phyloP scores from a whole-genome alignment of 2,888 invertebrate species.

The Pollenia angustigena region DNA sequence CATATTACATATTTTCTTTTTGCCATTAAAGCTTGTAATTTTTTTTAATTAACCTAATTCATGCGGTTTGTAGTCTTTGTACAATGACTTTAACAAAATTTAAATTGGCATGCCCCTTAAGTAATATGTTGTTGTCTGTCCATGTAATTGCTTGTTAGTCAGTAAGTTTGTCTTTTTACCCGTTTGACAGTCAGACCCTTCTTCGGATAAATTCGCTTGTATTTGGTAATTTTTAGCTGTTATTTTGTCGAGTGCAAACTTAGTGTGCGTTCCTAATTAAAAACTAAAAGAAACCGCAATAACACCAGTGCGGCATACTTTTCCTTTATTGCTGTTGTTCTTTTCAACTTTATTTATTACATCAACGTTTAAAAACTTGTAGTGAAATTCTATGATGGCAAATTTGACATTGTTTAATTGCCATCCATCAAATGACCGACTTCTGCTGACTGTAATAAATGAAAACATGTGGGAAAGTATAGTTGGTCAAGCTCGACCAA shows the following conservation, averaged over 20 bases:
- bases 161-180: conserved; percentile 13
- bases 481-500: no score
- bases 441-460: neutral
- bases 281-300: conserved; percentile 53
- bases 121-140: conserved; percentile 51
- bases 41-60: conserved; percentile 71
- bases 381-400: conserved; percentile 53
- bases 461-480: neutral
- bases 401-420: conserved; percentile 43
- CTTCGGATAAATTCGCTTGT: conserved; percentile 27
- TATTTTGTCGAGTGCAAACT: conserved; percentile 34
- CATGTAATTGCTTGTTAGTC: conserved; percentile 58
- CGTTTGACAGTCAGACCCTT: conserved; percentile 13
- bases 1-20: conserved; percentile 10
- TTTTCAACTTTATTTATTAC: conserved; percentile 32
- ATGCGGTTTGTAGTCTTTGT: conserved; percentile 30
- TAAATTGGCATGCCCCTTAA: conserved; percentile 54
- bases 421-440: conserved; percentile 33
- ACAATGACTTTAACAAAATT: conserved; percentile 37
- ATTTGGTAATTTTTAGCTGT: neutral
- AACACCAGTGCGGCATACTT: conserved; percentile 46
- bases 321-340: conserved; percentile 23
- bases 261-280: conserved; percentile 50
- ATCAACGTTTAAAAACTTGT: conserved; percentile 9
- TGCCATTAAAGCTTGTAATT: conserved; percentile 54